Base-by-base conservation (phyloP, 2,113 vertebrate genomes). In the Glaucidium brasilianum region DNA sequence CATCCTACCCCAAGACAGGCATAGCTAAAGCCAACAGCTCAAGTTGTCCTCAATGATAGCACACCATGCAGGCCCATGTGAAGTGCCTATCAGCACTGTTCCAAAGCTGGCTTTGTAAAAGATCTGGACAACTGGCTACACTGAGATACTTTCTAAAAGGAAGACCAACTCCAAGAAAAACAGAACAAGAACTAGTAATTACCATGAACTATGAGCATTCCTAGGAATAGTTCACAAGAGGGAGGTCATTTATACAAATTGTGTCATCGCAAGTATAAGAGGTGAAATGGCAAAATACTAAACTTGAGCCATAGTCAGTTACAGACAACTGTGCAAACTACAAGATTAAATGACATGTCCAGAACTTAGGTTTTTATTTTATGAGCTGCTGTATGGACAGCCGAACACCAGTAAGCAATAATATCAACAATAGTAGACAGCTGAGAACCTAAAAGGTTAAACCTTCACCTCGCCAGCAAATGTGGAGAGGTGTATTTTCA, bases 311-410 rank as follows among this genome's bases (percentile, higher is more conserved):
- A 69, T 18, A 81, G 19, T 30, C 20, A 79, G 19, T 30, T 43
- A 74, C 6, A 91, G 29, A 76, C 8, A 90, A 67, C 67, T 29
- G 55, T 55, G 74, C 47, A 75, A 90, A 71, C 60, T 1, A 63
- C n/a, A 50, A 87, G 26, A 43, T 63, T 45, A 88, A 89, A 71
- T 22, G 7, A 22, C 9, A 73, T 6, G 11, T 64, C 53, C 30
- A 86, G 43, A 77, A 77, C 17, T 58, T 32, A 29, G 15, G 7
- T n/a, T 71, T 94, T 93, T 77, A 90, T 88, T 94, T 96, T 94
- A 86, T 73, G 39, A 90, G 37, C 37, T 86, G 45, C 5, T 50
- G 34, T 37, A 35, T 18, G 56, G 68, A 68, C 58, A 92, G 15
- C 16, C 78, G 55, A 96, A 93, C 62, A 71, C 6, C 50, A 96